Evolutionary conservation across 2,888 invertebrate species (phyloP), one percentile per base, ranked within the genome.

Genomic region (Pardosa pseudoannulata): DNA sequence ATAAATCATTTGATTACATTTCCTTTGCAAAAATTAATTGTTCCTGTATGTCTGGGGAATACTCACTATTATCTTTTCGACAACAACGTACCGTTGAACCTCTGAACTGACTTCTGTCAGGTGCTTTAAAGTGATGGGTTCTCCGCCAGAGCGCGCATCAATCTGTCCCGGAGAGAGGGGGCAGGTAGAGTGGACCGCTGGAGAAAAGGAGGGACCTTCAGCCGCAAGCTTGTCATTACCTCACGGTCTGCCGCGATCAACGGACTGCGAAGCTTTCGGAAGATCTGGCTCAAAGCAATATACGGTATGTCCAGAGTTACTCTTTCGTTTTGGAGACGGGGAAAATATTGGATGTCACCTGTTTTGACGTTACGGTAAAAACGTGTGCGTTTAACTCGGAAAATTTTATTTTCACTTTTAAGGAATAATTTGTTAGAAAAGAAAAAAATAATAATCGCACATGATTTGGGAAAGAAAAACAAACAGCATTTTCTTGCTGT

Each of bases 161-260:
- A 56, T 19, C 56, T 23, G 23, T 56, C 56, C 23, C 56, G 23
- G 56, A 11, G 56, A 6, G 23, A 23, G 23, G 56, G 1, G 56
- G 5, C 19, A 23, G 56, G 3, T 56, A 23, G 56, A 56, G 56
- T 56, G 56, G 56, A 23, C 46, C 7, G 46, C 56, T 6, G 16
- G 56, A 56, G 56, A 56, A 56, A 56, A 56, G 9, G 56, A 2
- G 56, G 56, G 56, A 56, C 56, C 23, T 56, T 56, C 56, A 23
- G 56, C 56, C 23, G 56, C 56, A 56, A 23, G 23, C 23, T 23
- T 56, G 23, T 56, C 56, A 56, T 56, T 56, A 56, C 56, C 56
- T 56, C 23, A 7, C 56, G 56, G 23, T 56, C 56, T 56, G 5
- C 56, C 23, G 56, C 56, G 23, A 56, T 6, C 19, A 5, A 23